These are phyloP conservation scores for Agrochola macilenta DNA, from an alignment of 2,888 invertebrate species.

Conservation along the genomic window DNA sequence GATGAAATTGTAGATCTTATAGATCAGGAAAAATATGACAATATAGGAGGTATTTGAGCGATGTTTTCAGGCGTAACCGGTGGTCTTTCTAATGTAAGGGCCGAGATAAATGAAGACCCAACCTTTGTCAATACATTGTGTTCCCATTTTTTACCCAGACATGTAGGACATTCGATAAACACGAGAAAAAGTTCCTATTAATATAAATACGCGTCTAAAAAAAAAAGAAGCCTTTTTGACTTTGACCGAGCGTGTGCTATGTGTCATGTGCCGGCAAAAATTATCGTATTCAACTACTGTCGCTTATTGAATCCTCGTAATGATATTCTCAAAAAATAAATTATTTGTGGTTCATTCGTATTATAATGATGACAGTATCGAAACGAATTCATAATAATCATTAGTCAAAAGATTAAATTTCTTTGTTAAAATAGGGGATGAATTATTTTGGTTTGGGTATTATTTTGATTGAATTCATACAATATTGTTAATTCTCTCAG, in stretches of 20 bases:
- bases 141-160: conserved; percentile 57
- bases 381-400: neutral
- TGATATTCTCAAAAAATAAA: conserved; percentile 3
- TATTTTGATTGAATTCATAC: neutral
- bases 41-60: neutral
- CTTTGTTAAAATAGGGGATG: neutral
- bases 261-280: conserved; percentile 43
- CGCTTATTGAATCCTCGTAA: conserved; percentile 44
- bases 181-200: conserved; percentile 72
- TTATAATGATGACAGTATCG: neutral
- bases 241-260: conserved; percentile 14
- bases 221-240: conserved; percentile 29
- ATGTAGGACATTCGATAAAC: conserved; percentile 64
- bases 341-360: conserved; percentile 13
- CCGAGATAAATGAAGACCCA: conserved; percentile 28
- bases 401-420: conserved; percentile 2
- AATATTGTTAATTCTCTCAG: neutral
- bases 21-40: conserved; percentile 4
- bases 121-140: conserved; percentile 50
- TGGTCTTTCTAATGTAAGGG: conserved; percentile 7
- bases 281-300: conserved; percentile 24
- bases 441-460: neutral
- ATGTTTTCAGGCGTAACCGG: conserved; percentile 6
- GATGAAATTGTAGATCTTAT: neutral
- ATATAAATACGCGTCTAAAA: conserved; percentile 70